phyloP scores from a whole-genome alignment of 2,797 vertebrate species.

The Acanthurus lineatus region DNA sequence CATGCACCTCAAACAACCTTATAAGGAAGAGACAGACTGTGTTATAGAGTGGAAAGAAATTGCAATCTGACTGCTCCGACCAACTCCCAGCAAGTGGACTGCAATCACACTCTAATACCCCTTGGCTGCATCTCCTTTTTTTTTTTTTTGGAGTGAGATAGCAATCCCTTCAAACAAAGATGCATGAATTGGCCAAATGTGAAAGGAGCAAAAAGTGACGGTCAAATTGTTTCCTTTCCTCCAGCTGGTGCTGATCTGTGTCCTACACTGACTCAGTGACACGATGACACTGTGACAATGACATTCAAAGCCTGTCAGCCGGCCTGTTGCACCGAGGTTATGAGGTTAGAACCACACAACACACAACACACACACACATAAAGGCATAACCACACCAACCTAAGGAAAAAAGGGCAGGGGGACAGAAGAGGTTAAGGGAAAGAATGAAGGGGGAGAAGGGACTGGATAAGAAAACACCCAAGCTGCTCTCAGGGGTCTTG shows the following conservation, averaged over 20 bases:
- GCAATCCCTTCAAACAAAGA: neutral
- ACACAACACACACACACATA: conserved; percentile 21
- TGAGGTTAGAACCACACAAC: conserved; percentile 22
- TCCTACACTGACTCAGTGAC: conserved; percentile 27
- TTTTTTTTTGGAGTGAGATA: neutral
- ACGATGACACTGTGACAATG: conserved; percentile 49
- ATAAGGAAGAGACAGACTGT: neutral
- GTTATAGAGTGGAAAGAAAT: neutral
- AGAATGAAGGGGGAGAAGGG: conserved; percentile 34
- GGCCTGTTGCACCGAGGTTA: conserved; percentile 26
- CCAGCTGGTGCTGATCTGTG: neutral
- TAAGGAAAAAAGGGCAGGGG: conserved; percentile 28
- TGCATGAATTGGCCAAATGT: neutral
- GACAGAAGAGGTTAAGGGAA: conserved; percentile 42
- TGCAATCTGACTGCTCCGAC: neutral
- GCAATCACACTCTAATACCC: neutral
- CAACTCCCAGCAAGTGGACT: neutral
- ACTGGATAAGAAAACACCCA: conserved; percentile 70
- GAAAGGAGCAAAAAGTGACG: conserved; percentile 18
- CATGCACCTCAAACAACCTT: neutral
- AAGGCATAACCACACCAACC: conserved; percentile 5
- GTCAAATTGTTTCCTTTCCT: conserved; percentile 6
- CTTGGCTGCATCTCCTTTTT: conserved; percentile 1
- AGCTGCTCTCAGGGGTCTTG: conserved; percentile 57
- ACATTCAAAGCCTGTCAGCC: conserved; percentile 49